Base-by-base conservation (phyloP, 37 sponge, comb jelly and placozoan species). In the Agelas oroides region DNA sequence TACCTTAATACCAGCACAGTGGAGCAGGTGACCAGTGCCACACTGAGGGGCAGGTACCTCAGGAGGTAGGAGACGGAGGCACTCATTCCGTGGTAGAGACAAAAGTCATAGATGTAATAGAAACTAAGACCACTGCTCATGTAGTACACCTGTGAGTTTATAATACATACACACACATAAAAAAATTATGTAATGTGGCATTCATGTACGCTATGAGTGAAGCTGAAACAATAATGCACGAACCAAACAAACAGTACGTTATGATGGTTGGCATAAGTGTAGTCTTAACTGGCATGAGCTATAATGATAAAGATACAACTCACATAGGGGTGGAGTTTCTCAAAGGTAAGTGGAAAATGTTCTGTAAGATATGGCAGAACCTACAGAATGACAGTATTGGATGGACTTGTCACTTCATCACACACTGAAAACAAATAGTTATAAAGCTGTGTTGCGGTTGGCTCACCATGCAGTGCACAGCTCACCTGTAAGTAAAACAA, bases 91-190 rank as follows among this genome's bases (percentile, higher is more conserved):
- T 46, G 41, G 65, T 80, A 90, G 46, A 94, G 78, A 79, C 94
- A 94, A 54, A 94, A 94, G 81, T 94, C 94, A 65, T 94, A 94
- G 68, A 87, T 75, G 41, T 89, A 90, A 71, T 94, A 94, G 60
- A 94, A 74, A 56, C 91, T 66, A 0, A 82, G 38, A 0, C 28
- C 78, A 90, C 94, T 94, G 79, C 65, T 58, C 14, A 94, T 20
- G 65, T 84, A 94, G 76, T 71, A 72, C 38, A 94, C 71, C 94
- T 94, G 79, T 25, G 36, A 46, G 8, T 12, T 3, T 12, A 12
- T 46, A 46, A 12, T 46, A 8, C 8, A 46, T 46, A 46, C n/a
- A n/a, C n/a, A n/a, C n/a, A n/a, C n/a, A n/a, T n/a, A n/a, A n/a
- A n/a, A n/a, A n/a, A n/a, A n/a, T n/a, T n/a, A n/a, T n/a, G n/a